Evolutionary conservation across 2,797 vertebrate species (phyloP), one percentile per base, ranked within the genome.

Genomic region (Salmo trutta): DNA sequence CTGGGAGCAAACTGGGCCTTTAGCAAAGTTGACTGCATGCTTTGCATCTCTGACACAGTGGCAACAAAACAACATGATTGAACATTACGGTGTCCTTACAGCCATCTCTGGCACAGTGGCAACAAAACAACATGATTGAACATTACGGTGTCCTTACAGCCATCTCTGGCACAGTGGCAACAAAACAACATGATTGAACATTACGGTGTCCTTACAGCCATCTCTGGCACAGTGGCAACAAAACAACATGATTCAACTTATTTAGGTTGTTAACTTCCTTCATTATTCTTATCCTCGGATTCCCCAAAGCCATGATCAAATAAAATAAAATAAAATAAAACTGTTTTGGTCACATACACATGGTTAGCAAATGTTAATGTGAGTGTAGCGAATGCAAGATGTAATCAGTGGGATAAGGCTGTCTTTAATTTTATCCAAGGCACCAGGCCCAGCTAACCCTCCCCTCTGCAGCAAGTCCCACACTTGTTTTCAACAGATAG

Each of bases 11-110:
- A 77, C 12, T 1, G 66, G 69, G 70, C 73, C 27, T 90, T 82
- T 70, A 89, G 90, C 77, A 88, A 80, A 84, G 73, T 82, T 17
- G 88, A 85, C 75, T 78, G 80, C 33, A 36, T 36, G 16, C 12
- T 79, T 75, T 68, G 27, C 0, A 74, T 71, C 31, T 24, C 12
- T 27, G 27, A 47, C 51, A 65, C 73, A 89, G 86, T 29, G 29
- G 29, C 29, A 29, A 29, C 29, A 29, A 29, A 29, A 29, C 29
- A 29, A 29, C 29, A 31, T 31, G 29, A 31, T 31, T 31, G 29
- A 31, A 31, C 29, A 31, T 31, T 31, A 3, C 29, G 29, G 29
- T 31, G 29, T 31, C 29, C 29, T 3, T 31, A 31, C 29, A 31
- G 29, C 29, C 29, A 29, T 29, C 29, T 29, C 29, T 29, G 29